phyloP scores from a whole-genome alignment of 2,113 vertebrate genomes.

The Microtus pennsylvanicus region DNA sequence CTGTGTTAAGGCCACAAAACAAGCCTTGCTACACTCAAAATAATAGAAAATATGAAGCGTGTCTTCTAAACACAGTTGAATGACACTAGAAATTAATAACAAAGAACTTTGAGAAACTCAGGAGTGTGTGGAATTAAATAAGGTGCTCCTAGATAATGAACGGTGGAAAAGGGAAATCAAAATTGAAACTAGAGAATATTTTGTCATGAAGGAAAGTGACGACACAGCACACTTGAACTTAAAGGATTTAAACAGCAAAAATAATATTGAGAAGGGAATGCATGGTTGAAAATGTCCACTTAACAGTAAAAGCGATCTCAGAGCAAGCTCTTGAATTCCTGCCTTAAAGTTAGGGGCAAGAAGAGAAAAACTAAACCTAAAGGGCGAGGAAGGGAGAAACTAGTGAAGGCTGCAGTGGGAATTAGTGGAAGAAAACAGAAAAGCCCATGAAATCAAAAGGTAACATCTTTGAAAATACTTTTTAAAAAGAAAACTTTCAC shows the following conservation, averaged over 20 bases:
- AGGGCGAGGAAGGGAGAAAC: not conserved
- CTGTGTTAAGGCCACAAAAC: not conserved
- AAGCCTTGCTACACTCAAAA: not conserved
- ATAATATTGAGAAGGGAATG: not conserved
- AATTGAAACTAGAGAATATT: not conserved
- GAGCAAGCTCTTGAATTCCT: not conserved
- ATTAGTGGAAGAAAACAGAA: not conserved
- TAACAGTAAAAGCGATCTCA: not conserved
- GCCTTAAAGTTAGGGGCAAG: not conserved
- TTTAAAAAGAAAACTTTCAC: not conserved
- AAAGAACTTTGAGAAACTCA: not conserved
- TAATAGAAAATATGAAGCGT: not conserved
- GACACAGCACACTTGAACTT: not conserved
- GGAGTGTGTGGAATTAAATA: not conserved
- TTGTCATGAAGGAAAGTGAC: not conserved
- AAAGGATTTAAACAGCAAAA: not conserved
- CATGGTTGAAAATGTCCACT: constrained; percentile 10
- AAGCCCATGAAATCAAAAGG: not conserved
- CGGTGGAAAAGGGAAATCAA: not conserved
- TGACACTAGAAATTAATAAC: constrained; percentile 28
- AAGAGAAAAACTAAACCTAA: not conserved
- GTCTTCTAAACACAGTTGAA: not conserved
- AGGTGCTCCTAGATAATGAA: not conserved
- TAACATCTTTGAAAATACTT: not conserved
- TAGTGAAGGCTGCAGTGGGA: not conserved